phyloP scores from a whole-genome alignment of 2,797 vertebrate species.

The Macropodus opercularis region DNA sequence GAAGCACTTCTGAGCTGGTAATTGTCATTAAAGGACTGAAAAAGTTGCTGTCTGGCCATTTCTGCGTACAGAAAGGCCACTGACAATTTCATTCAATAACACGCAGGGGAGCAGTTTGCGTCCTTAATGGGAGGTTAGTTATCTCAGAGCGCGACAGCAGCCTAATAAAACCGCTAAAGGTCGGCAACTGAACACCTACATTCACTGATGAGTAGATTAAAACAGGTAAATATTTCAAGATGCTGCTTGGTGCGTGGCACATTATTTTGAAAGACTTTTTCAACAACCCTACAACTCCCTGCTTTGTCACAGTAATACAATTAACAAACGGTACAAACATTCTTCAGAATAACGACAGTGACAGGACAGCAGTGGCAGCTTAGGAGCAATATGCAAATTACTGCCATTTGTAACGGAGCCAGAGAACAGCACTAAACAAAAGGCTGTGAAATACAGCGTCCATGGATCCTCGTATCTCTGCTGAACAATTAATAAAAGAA shows the following conservation, averaged over 20 bases:
- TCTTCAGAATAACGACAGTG: constrained; percentile 39
- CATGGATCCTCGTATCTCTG: constrained; percentile 31
- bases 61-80: constrained; percentile 36
- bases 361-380: constrained; percentile 34
- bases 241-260: not conserved
- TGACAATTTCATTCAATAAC: constrained; percentile 46
- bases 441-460: constrained; percentile 45
- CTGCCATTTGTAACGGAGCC: constrained; percentile 45
- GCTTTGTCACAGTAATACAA: constrained; percentile 20
- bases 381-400: constrained; percentile 62
- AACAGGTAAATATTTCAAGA: constrained; percentile 20
- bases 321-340: constrained; percentile 26
- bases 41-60: constrained; percentile 42
- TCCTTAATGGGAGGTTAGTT: constrained; percentile 51
- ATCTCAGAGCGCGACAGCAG: constrained; percentile 34
- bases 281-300: constrained; percentile 9
- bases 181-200: constrained; percentile 26
- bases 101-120: constrained; percentile 50
- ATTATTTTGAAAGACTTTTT: constrained; percentile 17
- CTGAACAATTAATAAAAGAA: constrained; percentile 41
- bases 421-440: constrained; percentile 53
- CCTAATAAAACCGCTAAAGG: constrained; percentile 42
- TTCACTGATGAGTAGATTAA: constrained; percentile 31
- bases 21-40: constrained; percentile 40
- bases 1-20: constrained; percentile 24